Base-by-base conservation (phyloP, 1,140 invertebrate genomes). In the Oryctes rhinoceros region DNA sequence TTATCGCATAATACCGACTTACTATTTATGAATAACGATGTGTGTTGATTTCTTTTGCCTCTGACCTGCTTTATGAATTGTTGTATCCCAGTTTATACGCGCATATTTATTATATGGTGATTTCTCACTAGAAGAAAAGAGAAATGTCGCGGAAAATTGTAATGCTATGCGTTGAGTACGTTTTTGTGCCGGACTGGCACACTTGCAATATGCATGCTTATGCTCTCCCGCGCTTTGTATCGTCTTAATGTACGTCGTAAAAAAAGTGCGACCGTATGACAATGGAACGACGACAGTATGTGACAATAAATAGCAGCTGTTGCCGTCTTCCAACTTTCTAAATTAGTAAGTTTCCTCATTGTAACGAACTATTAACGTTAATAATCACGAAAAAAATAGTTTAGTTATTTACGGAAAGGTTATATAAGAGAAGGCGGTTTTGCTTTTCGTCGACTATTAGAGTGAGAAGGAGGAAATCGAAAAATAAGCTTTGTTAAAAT, bases 111-210 rank as follows among this genome's bases (percentile, higher is more conserved):
- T 71, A 35, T 71, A 37, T 71, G 65, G 65, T 71, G 65, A 37
- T 71, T 71, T 71, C 65, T 71, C 65, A 71, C 11, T 35, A 71
- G 65, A 71, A 37, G 65, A 71, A 71, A 71, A 71, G 65, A 71
- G 65, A 71, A 71, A 71, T 35, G 65, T 37, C 65, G 65, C 24
- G 65, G 24, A 37, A 37, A 71, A 35, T 44, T 35, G 13, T 37
- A 37, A 71, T 35, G 20, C 30, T 67, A 20, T 13, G 20, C 65
- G 35, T 35, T 71, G 0, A 71, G 35, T 37, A 24, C 65, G 24
- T 71, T 71, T 71, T 71, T 71, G n/a, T 7, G 0, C 24, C 7
- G 11, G 7, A 20, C 11, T 30, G 18, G 18, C 24, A 71, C 65
- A 71, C 24, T 71, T 71, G 13, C 65, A 37, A 35, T 5, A 13